Base-by-base conservation (phyloP, 2,888 invertebrate genomes). In the Tenthredo notha region DNA sequence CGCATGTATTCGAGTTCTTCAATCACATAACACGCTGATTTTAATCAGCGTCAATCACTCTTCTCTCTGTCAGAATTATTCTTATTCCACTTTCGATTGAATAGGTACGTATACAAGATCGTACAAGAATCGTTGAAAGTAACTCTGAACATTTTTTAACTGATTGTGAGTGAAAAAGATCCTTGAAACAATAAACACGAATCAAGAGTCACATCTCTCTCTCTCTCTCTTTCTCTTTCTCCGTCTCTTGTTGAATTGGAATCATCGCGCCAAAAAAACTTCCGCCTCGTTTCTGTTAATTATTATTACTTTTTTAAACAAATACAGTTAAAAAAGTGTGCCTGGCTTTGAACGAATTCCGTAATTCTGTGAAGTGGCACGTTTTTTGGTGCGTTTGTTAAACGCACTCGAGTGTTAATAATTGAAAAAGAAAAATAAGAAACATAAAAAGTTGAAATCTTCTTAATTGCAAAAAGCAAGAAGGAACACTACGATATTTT, bases 1-100 rank as follows among this genome's bases (percentile, higher is more conserved):
- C 12, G 61, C 25, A 12, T 21, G 4, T 25, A 12, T 21, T 10
- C 25, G 9, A 61, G 25, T 10, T 61, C 21, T 25, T 25, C 25
- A 21, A 25, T 25, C 61, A 61, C 25, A 25, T 12, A 61, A 61
- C 25, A 61, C 25, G 9, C 12, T 5, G 61, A 61, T 61, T 61
- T 61, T 61, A 61, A 61, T 61, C n/a, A 70, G 37, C 37, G 70
- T 70, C 37, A 37, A 70, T 70, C 70, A 33, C 37, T 70, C 70
- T 15, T 70, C 37, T 21, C 15, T 10, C 15, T 15, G n/a, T 70
- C 37, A 37, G 9, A 74, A 43, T 43, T 2, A 74, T 43, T 43
- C 40, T 74, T 43, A 25, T 21, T 74, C 9, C 21, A 29, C 43
- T 25, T 43, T 43, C 7, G 12, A 43, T 21, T 21, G 10, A n/a